phyloP scores from a whole-genome alignment of 2,113 vertebrate species.

The Bolborhynchus lineola region DNA sequence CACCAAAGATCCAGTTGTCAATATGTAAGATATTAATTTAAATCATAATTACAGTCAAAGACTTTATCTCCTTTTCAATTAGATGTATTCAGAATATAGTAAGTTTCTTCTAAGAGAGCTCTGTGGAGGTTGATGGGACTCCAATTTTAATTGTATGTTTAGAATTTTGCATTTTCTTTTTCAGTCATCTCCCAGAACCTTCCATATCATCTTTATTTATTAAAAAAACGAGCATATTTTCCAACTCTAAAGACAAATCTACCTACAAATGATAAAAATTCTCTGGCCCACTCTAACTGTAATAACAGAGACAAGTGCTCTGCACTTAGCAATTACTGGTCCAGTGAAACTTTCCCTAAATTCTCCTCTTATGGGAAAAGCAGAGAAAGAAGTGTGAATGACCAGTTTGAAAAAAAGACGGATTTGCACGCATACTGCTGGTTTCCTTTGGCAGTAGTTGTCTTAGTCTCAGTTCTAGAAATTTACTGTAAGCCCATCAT shows the following conservation, averaged over 20 bases:
- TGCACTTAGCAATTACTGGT: not conserved
- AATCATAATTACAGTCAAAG: not conserved
- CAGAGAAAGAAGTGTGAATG: not conserved
- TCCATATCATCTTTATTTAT: not conserved
- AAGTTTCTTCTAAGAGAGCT: not conserved
- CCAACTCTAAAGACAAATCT: not conserved
- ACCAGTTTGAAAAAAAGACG: not conserved
- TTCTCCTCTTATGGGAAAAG: not conserved
- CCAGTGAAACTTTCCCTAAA: not conserved
- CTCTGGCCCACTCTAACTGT: not conserved
- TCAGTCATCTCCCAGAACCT: not conserved
- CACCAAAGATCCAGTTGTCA: not conserved
- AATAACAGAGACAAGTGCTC: not conserved
- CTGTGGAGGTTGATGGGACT: not conserved
- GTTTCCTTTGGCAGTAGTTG: not conserved
- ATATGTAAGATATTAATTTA: constrained; percentile 5
- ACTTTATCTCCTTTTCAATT: not conserved
- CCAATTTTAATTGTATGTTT: not conserved
- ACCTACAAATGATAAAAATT: not conserved
- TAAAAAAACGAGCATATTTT: not conserved
- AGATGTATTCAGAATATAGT: not conserved
- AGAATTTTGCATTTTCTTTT: not conserved
- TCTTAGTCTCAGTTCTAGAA: not conserved
- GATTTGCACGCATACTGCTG: not conserved
- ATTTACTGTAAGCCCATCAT: not conserved